Conservation (phyloP, 2,113 vertebrate genomes). For the Tupaia chinensis region DNA sequence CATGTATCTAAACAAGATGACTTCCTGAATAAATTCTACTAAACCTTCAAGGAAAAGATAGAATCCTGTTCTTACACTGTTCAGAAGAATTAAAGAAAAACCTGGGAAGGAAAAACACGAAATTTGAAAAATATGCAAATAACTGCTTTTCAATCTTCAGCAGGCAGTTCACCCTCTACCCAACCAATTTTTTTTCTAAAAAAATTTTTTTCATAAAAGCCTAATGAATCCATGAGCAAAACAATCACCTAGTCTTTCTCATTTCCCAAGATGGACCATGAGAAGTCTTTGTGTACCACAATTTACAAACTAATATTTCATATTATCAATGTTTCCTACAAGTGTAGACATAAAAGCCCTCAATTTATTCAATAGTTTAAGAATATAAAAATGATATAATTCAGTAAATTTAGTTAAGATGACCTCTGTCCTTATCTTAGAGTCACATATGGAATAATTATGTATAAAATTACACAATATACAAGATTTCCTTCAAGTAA, state of each 20-base stretch:
- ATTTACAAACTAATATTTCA: neutral
- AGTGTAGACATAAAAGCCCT: neutral
- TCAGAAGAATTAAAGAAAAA: conserved; percentile 2
- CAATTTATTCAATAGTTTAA: neutral
- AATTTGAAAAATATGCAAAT: neutral
- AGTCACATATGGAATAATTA: conserved; percentile 3
- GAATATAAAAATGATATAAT: conserved; percentile 1
- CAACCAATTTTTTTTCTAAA: conserved; percentile 19
- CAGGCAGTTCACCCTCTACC: neutral
- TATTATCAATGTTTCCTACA: neutral
- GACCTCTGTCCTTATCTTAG: neutral
- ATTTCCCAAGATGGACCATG: neutral
- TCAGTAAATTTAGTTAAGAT: conserved; percentile 9
- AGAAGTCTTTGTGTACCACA: neutral
- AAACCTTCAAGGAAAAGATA: conserved; percentile 3
- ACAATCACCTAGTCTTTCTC: neutral
- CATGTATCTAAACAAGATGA: neutral
- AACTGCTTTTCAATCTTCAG: neutral
- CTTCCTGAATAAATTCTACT: neutral
- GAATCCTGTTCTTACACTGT: neutral
- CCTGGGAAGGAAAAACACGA: conserved; percentile 34
- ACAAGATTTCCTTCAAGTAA: conserved; percentile 14
- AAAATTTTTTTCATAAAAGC: conserved; percentile 27
- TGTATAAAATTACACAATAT: neutral
- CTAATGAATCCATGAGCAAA: neutral